phyloP scores from a whole-genome alignment of 1,140 invertebrate genomes.

The Bathynomus jamesi region DNA sequence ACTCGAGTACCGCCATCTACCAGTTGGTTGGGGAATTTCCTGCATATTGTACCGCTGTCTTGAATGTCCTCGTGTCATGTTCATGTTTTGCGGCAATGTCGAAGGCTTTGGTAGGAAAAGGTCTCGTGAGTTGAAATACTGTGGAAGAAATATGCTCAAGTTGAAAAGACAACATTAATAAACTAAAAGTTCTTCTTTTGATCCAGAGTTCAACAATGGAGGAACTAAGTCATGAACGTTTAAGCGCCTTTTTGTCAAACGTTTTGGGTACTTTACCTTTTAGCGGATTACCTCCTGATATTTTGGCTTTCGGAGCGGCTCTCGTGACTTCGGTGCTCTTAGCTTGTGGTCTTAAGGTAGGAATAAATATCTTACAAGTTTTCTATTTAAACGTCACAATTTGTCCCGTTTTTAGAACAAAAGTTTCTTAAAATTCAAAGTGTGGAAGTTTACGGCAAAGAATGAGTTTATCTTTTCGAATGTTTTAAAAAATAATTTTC shows the following conservation, averaged over 20 bases:
- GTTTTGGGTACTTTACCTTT: background rate
- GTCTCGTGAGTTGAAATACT: too few species aligned
- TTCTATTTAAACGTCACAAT: too few species aligned
- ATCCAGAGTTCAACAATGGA: constrained; percentile 1
- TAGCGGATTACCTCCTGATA: background rate
- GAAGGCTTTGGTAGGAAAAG: background rate
- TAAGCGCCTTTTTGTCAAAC: background rate
- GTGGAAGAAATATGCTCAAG: too few species aligned
- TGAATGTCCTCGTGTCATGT: background rate
- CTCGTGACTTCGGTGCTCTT: background rate
- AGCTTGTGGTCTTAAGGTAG: background rate
- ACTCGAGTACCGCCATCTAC: background rate
- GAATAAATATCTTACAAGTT: background rate
- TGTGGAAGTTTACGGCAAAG: too few species aligned
- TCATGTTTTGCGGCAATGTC: background rate
- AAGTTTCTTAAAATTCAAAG: too few species aligned
- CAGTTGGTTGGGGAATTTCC: background rate
- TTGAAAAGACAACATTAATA: too few species aligned
- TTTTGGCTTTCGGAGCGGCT: background rate
- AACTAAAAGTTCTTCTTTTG: too few species aligned
- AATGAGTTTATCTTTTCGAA: too few species aligned
- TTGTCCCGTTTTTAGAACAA: too few species aligned
- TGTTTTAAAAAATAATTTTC: too few species aligned
- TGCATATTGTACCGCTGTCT: background rate
- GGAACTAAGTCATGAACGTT: background rate